These are phyloP conservation scores for Pomatostomus ruficeps DNA, from an alignment of 2,113 vertebrate genomes.

Conservation along the genomic window DNA sequence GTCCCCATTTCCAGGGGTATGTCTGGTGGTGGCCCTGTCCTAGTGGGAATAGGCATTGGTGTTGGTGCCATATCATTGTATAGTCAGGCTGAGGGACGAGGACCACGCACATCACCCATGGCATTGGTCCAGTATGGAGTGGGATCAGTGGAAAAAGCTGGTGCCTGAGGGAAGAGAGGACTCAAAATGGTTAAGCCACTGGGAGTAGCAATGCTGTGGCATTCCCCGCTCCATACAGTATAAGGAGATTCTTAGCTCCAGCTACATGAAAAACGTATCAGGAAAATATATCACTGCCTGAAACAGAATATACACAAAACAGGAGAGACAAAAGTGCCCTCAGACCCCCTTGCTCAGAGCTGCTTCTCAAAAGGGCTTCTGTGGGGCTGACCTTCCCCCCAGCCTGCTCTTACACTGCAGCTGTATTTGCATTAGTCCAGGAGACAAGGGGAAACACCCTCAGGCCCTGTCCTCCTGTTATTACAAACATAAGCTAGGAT, in stretches of 20 bases:
- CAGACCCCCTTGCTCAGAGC: neutral
- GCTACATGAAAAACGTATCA: neutral
- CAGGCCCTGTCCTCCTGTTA: neutral
- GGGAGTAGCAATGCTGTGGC: neutral
- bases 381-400: neutral
- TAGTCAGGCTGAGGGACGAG: neutral
- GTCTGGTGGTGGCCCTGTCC: neutral
- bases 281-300: neutral
- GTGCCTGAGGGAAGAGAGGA: neutral
- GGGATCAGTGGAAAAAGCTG: neutral
- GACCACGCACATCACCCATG: fast-evolving
- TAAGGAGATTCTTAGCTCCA: neutral
- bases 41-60: neutral
- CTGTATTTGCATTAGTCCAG: neutral
- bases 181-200: neutral
- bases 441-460: neutral
- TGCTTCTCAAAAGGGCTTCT: neutral
- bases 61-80: neutral
- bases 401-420: neutral
- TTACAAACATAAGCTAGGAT: neutral
- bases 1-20: neutral
- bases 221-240: neutral
- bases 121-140: neutral
- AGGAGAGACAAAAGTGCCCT: neutral
- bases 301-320: neutral